phyloP scores from a whole-genome alignment of 2,888 invertebrate species.

The Drosophila fulvimacula region DNA sequence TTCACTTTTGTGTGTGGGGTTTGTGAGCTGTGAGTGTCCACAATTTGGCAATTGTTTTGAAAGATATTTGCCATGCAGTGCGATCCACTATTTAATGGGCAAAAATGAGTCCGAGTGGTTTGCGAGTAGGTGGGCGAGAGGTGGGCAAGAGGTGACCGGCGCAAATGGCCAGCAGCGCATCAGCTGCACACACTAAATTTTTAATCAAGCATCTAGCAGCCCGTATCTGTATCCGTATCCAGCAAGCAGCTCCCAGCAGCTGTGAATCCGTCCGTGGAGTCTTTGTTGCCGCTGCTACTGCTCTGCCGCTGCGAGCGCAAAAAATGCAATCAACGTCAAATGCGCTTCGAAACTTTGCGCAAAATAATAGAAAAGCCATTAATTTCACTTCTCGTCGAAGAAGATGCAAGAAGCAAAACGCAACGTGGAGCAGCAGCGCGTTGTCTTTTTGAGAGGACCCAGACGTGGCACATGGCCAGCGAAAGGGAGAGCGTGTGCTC shows the following conservation, averaged over 20 bases:
- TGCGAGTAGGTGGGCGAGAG: neutral
- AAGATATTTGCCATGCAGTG: constrained; percentile 40
- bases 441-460: constrained; percentile 19
- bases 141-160: constrained; percentile 7
- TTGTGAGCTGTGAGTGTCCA: constrained; percentile 30
- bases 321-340: constrained; percentile 79
- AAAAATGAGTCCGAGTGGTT: constrained; percentile 19
- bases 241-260: constrained; percentile 40
- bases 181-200: constrained; percentile 72
- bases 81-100: constrained; percentile 47
- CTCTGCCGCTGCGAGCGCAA: constrained; percentile 53
- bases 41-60: constrained; percentile 50
- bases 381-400: constrained; percentile 79
- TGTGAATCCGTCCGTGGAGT: constrained; percentile 64
- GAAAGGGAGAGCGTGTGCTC: constrained; percentile 21
- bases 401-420: constrained; percentile 31
- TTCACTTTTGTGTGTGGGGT: constrained; percentile 16
- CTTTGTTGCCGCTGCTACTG: constrained; percentile 41
- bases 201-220: constrained; percentile 68
- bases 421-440: constrained; percentile 18
- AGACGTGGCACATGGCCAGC: constrained; percentile 39
- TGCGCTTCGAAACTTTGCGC: constrained; percentile 78
- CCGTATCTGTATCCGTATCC: constrained; percentile 42
- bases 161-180: constrained; percentile 66
- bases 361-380: constrained; percentile 79